Evolutionary conservation across 1,140 invertebrate genomes (phyloP), one percentile per base, ranked within the genome.

Genomic region (Drosophila novamexicana): DNA sequence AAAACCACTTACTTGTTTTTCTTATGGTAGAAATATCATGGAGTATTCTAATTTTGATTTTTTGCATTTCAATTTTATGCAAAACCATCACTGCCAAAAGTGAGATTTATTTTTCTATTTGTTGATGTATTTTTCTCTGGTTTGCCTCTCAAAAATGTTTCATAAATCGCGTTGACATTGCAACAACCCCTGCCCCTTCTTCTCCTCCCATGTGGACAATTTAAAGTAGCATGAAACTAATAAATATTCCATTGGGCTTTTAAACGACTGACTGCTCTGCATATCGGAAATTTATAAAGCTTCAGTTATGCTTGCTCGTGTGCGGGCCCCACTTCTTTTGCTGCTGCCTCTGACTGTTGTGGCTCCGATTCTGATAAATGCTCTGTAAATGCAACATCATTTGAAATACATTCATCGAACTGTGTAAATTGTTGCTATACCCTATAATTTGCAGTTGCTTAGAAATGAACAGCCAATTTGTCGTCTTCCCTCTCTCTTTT

Each of bases 181-280:
- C 44, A 67, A 45, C 47, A 5, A 9, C 1, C n/a, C 7, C 22
- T 16, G 6, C 10, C 4, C n/a, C 10, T 40, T 42, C 16, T 12
- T 7, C 36, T 0, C 42, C 32, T 0, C 16, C 1, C 10, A 12
- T 18, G 16, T 61, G n/a, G 54, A 50, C 16, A 39, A 42, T 58
- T 63, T 34, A 18, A 56, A 63, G 44, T 29, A 29, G 54, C 12
- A 50, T 45, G 62, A 59, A 75, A 66, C 65, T 53, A 69, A 86
- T 81, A 78, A 73, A 79, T 76, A 81, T 71, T 76, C 61, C 18
- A 86, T 81, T 74, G 49, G 53, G 53, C 58, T 76, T 62, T 75
- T 67, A 67, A 29, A 29, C 49, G 44, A 34, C 53, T 63, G 64
- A 29, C 22, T 29, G 22, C 22, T 5, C 34, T 69, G 22, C 40